phyloP scores from a whole-genome alignment of 2,113 vertebrate genomes.

The Forbesichthys papilliferus region DNA sequence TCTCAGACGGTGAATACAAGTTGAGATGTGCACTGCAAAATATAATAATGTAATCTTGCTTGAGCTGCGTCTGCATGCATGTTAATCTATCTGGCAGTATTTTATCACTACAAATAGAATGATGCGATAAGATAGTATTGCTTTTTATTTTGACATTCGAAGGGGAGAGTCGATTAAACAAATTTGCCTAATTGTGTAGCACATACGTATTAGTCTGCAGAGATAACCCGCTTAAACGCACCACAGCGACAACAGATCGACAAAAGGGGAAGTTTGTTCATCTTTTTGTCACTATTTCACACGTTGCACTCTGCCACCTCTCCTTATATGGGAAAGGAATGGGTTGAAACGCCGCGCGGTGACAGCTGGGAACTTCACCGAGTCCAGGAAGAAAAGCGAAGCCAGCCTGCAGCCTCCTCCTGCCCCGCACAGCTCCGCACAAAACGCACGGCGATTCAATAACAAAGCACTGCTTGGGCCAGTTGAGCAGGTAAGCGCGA shows the following conservation, averaged over 20 bases:
- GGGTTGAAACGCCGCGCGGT: constrained; percentile 70
- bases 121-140: too few species aligned
- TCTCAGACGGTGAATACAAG: too few species aligned
- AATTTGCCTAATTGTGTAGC: not conserved
- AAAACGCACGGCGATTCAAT: constrained; percentile 11
- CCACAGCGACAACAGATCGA: not conserved
- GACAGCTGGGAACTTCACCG: constrained; percentile 69
- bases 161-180: not conserved
- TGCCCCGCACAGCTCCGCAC: constrained; percentile 18
- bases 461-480: constrained; percentile 56
- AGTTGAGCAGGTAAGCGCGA: constrained; percentile 51
- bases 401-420: constrained; percentile 32
- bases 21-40: too few species aligned
- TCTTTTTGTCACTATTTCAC: constrained; percentile 18
- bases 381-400: constrained; percentile 65
- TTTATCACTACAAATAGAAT: too few species aligned
- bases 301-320: constrained; percentile 40
- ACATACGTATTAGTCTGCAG: not conserved
- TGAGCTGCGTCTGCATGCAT: not conserved
- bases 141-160: not conserved
- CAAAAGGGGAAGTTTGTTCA: constrained; percentile 8
- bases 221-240: not conserved
- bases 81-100: too few species aligned
- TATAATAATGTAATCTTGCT: too few species aligned
- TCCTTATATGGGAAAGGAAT: constrained; percentile 81